These are phyloP conservation scores for Numida meleagris DNA, from an alignment of 2,113 vertebrate genomes.

Conservation along the genomic window DNA sequence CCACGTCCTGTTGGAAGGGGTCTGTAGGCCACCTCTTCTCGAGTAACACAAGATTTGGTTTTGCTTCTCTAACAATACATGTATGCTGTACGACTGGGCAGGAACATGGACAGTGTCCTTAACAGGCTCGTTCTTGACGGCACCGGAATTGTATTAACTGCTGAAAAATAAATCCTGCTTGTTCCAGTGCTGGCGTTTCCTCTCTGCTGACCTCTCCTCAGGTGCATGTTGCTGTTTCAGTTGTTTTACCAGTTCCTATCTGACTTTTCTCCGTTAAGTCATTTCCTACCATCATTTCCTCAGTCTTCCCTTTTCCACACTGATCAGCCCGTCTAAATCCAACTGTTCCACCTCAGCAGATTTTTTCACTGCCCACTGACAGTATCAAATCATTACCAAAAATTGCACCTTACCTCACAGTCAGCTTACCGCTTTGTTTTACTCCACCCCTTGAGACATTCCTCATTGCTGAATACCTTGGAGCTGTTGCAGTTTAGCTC, in stretches of 20 bases:
- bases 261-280: constrained; percentile 51
- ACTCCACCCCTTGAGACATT: not conserved
- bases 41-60: not conserved
- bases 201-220: not conserved
- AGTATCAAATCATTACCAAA: constrained; percentile 17
- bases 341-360: not conserved
- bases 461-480: not conserved
- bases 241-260: constrained; percentile 16
- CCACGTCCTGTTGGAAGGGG: too few species aligned
- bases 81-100: not conserved
- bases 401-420: constrained; percentile 28
- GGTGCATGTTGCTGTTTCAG: not conserved
- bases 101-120: not conserved
- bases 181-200: not conserved
- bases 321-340: not conserved
- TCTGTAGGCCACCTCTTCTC: not conserved
- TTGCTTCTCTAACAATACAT: not conserved
- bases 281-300: constrained; percentile 59
- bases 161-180: not conserved
- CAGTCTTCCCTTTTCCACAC: constrained; percentile 30
- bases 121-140: not conserved
- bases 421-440: constrained; percentile 27
- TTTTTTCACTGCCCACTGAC: not conserved
- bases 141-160: not conserved
- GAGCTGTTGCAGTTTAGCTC: constrained; percentile 31